phyloP scores from a whole-genome alignment of 2,797 vertebrate genomes.

The Mormyrus proboscirostris region DNA sequence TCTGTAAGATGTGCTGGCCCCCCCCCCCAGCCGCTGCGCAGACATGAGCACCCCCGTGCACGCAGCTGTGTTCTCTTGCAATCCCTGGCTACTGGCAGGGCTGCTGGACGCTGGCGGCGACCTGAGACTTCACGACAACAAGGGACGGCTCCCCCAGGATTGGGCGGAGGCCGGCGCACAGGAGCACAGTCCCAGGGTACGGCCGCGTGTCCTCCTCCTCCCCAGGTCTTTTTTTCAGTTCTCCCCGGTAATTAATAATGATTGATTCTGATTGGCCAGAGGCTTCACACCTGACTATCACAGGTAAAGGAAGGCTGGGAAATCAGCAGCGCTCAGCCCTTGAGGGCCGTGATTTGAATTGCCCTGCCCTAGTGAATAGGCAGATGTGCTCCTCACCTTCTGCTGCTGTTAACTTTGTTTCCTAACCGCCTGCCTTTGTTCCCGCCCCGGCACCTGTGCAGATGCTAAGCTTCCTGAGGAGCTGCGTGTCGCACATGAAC shows the following conservation, averaged over 20 bases:
- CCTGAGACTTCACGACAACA: constrained; percentile 65
- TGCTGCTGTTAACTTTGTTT: not conserved
- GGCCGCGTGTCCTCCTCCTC: not conserved
- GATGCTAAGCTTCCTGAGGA: constrained; percentile 72
- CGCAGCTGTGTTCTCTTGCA: constrained; percentile 74
- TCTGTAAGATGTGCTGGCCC: not conserved
- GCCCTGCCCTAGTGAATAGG: not conserved
- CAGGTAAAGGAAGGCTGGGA: not conserved
- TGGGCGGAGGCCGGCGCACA: constrained; percentile 68
- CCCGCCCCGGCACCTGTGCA: constrained; percentile 30
- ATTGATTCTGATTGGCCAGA: not conserved
- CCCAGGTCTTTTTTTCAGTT: not conserved
- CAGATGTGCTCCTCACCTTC: not conserved
- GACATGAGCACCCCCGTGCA: constrained; percentile 78
- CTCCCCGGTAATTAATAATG: not conserved
- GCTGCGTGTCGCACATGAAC: constrained; percentile 65
- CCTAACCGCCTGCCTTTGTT: not conserved
- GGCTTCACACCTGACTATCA: not conserved
- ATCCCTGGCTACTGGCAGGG: constrained; percentile 64
- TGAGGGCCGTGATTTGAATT: not conserved
- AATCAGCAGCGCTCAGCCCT: not conserved
- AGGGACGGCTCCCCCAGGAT: constrained; percentile 56
- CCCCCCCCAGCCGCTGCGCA: constrained; percentile 66
- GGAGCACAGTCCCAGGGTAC: constrained; percentile 57
- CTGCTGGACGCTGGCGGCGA: constrained; percentile 76